Conservation (phyloP, 2,797 vertebrate genomes). For the Amniataba percoides region DNA sequence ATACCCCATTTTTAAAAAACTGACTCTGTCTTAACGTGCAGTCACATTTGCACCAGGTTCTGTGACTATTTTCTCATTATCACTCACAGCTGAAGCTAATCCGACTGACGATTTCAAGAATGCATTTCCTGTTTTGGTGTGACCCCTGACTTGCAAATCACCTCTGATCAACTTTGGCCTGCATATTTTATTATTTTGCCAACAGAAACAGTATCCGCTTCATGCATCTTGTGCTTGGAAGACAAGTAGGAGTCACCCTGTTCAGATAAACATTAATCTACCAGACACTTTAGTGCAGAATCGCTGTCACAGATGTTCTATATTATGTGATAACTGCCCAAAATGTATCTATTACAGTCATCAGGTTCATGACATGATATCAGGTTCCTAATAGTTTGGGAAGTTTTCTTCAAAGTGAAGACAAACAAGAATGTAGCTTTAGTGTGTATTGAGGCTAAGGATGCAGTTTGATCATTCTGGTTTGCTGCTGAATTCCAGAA, state of each 20-base stretch:
- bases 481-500: background rate
- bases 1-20: background rate
- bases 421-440: background rate
- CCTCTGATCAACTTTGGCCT: background rate
- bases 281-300: no score
- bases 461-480: background rate
- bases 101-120: background rate
- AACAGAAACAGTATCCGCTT: background rate
- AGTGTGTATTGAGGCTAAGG: background rate
- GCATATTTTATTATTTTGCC: background rate
- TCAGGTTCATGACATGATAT: background rate
- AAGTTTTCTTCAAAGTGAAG: background rate
- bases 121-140: background rate
- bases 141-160: background rate
- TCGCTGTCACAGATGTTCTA: background rate
- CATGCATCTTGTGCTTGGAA: background rate
- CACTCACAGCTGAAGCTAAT: background rate
- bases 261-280: background rate
- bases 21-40: background rate
- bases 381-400: background rate
- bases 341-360: background rate
- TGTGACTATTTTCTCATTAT: background rate
- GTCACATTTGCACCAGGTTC: background rate
- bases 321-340: background rate
- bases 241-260: background rate